These are phyloP conservation scores for Accipiter virgatus DNA, from an alignment of 2,113 vertebrate genomes.

Conservation along the genomic window DNA sequence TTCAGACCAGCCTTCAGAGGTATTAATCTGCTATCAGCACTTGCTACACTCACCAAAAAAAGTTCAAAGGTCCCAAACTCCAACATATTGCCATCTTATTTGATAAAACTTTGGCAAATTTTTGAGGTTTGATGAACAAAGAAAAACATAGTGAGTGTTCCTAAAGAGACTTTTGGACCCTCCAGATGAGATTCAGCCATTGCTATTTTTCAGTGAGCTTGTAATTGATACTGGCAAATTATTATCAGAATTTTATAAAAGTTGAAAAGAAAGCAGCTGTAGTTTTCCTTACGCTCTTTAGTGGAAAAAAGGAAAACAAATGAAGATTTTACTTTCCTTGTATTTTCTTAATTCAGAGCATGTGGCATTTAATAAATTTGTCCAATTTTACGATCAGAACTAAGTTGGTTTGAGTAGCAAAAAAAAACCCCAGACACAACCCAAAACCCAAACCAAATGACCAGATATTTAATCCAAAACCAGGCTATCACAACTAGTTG, in stretches of 20 bases:
- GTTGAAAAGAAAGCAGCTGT: neutral
- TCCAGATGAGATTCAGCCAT: neutral
- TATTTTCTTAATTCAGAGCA: neutral
- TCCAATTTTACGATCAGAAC: neutral
- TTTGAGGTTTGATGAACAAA: neutral
- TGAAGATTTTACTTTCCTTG: neutral
- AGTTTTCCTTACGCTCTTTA: neutral
- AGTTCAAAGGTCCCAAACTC: neutral
- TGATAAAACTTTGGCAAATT: neutral
- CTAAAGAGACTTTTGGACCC: neutral
- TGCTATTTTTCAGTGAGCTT: neutral
- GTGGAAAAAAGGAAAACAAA: neutral
- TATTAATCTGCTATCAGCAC: neutral
- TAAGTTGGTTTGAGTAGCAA: neutral
- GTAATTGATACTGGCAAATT: neutral
- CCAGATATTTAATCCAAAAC: neutral
- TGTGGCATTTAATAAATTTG: neutral
- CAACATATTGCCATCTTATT: neutral
- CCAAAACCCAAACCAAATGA: fast-evolving
- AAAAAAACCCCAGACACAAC: fast-evolving
- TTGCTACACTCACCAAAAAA: neutral
- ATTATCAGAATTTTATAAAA: neutral
- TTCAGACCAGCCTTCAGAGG: neutral
- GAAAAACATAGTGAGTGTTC: neutral
- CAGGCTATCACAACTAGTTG: neutral